Evolutionary conservation across 1,140 invertebrate species (phyloP), one percentile per base, ranked within the genome.

Genomic region (Mercenaria mercenaria): DNA sequence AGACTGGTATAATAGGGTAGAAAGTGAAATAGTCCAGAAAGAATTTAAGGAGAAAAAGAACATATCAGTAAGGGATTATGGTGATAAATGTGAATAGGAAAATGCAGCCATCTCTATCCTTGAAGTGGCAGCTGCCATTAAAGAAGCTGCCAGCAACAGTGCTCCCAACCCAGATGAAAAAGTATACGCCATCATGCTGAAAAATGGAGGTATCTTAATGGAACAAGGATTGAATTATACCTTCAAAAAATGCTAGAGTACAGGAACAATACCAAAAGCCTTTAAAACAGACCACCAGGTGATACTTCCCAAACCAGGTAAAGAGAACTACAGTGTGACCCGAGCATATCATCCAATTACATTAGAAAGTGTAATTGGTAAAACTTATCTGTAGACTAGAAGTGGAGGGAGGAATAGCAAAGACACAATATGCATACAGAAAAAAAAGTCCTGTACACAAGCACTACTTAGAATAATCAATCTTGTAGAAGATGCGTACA

Each of bases 381-480:
- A 77, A 41, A 13, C 74, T 77, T 6, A 77, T 34, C 8, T 77
- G 74, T 26, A 77, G 15, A 26, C 26, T 77, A 77, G 74, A 77
- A 77, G 10, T 26, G 18, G 74, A 77, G 32, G n/a, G n/a, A n/a
- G n/a, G n/a, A n/a, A n/a, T n/a, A n/a, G n/a, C n/a, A n/a, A n/a
- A n/a, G n/a, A n/a, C n/a, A n/a, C n/a, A n/a, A n/a, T n/a, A n/a
- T n/a, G n/a, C n/a, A n/a, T n/a, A n/a, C n/a, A n/a, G n/a, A n/a
- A n/a, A n/a, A n/a, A n/a, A n/a, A n/a, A n/a, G n/a, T n/a, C n/a
- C n/a, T n/a, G n/a, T n/a, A n/a, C n/a, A n/a, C n/a, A n/a, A n/a
- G n/a, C n/a, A n/a, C n/a, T n/a, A n/a, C n/a, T n/a, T n/a, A n/a
- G n/a, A n/a, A n/a, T n/a, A n/a, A n/a, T n/a, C n/a, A n/a, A n/a